These are phyloP conservation scores for Thera britannica DNA, from an alignment of 2,888 invertebrate genomes.

Conservation along the genomic window DNA sequence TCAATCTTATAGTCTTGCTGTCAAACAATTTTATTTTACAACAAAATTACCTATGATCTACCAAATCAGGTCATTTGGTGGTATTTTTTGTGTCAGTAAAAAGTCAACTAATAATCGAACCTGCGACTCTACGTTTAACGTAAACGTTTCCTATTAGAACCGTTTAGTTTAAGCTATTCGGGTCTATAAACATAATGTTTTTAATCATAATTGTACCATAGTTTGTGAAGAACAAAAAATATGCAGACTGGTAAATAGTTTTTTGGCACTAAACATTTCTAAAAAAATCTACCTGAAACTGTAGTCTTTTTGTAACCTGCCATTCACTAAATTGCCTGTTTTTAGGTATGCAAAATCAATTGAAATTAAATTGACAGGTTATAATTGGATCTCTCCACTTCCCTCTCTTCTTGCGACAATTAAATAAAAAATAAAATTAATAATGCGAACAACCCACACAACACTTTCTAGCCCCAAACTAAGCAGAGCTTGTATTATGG, in stretches of 20 bases:
- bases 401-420: too few relatives aligned
- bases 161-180: conserved; percentile 75
- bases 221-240: conserved; percentile 52
- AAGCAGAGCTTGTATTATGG: too few relatives aligned
- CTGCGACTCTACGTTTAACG: conserved; percentile 77
- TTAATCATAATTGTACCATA: conserved; percentile 67
- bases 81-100: conserved; percentile 38
- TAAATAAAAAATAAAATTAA: too few relatives aligned
- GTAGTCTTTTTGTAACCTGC: too few relatives aligned
- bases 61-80: conserved; percentile 19
- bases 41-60: conserved; percentile 15
- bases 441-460: too few relatives aligned
- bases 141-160: conserved; percentile 80
- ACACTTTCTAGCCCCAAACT: too few relatives aligned
- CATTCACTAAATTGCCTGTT: too few relatives aligned
- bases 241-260: conserved; percentile 23
- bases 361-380: too few relatives aligned
- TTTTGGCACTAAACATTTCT: not conserved
- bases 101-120: conserved; percentile 57
- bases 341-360: too few relatives aligned
- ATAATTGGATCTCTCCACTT: too few relatives aligned
- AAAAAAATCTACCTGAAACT: not conserved
- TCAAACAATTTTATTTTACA: not conserved
- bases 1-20: not conserved
- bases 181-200: conserved; percentile 80